phyloP scores from a whole-genome alignment of 2,888 invertebrate species.

The Scaptomyza flava region DNA sequence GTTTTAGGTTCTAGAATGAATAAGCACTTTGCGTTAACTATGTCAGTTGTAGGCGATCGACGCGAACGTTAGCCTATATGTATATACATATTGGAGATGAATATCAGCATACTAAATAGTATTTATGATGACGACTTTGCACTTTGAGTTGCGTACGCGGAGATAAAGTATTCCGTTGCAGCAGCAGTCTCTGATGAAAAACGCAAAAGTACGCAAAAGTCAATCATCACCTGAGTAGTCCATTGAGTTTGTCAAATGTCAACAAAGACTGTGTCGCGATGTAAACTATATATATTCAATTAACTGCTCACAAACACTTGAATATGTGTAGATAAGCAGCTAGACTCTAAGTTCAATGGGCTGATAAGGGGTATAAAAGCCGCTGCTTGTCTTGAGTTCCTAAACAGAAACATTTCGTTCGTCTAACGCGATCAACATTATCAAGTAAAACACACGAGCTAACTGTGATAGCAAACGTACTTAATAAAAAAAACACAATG shows the following conservation, averaged over 20 bases:
- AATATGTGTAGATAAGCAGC: slow-evolving; percentile 30
- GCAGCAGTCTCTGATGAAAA: neutral
- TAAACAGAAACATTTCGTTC: slow-evolving; percentile 47
- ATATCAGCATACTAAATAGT: slow-evolving; percentile 8
- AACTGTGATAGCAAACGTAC: slow-evolving; percentile 57
- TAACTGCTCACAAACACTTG: slow-evolving; percentile 24
- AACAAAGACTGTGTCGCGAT: slow-evolving; percentile 45
- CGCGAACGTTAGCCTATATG: slow-evolving; percentile 46
- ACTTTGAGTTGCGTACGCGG: slow-evolving; percentile 53
- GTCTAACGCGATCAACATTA: slow-evolving; percentile 6
- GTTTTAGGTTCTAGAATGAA: slow-evolving; percentile 23
- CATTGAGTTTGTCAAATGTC: slow-evolving; percentile 11
- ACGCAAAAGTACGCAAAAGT: neutral
- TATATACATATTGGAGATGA: neutral
- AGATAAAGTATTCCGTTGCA: slow-evolving; percentile 2
- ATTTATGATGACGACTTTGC: slow-evolving; percentile 54
- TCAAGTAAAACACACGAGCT: slow-evolving; percentile 4
- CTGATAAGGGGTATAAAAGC: slow-evolving; percentile 68
- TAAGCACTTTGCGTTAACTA: slow-evolving; percentile 48
- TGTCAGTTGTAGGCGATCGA: slow-evolving; percentile 43
- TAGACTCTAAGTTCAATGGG: slow-evolving; percentile 18
- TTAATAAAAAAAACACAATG: slow-evolving; percentile 48
- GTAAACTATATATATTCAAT: slow-evolving; percentile 62
- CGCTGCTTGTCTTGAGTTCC: neutral
- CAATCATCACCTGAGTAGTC: neutral